These are phyloP conservation scores for Coecobrya sp. DNA, from an alignment of 2,888 invertebrate genomes.

Conservation along the genomic window DNA sequence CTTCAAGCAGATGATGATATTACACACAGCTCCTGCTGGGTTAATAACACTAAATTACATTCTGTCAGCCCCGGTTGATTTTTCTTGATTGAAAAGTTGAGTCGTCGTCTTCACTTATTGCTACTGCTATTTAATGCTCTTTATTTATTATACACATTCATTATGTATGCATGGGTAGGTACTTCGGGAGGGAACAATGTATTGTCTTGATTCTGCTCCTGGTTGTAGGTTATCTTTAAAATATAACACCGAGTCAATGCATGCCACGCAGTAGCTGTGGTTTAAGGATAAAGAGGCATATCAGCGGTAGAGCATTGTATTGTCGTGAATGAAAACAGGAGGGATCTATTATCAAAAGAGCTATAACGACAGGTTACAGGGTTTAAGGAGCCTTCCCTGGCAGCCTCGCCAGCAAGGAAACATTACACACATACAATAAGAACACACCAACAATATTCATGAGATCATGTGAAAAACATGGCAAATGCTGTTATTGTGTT, in stretches of 20 bases:
- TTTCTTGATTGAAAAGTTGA: conserved; percentile 81
- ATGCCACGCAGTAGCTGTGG: conserved; percentile 16
- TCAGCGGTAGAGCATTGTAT: conserved; percentile 49
- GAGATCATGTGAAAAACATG: conserved; percentile 63
- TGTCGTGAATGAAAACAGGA: conserved; percentile 79
- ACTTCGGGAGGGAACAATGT: background rate
- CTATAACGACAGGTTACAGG: conserved; percentile 73
- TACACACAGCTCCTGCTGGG: conserved; percentile 82
- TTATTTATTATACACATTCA: conserved; percentile 46
- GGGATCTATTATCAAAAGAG: conserved; percentile 73
- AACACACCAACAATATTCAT: conserved; percentile 49
- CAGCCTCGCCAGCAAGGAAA: conserved; percentile 55
- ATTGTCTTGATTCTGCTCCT: background rate
- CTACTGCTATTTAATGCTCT: conserved; percentile 57
- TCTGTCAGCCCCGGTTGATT: conserved; percentile 80
- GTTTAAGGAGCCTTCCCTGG: conserved; percentile 73
- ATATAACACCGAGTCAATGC: conserved; percentile 25
- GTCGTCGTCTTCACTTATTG: conserved; percentile 72
- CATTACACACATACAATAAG: background rate
- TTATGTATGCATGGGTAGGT: background rate
- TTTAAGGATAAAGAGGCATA: conserved; percentile 51
- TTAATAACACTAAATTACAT: conserved; percentile 82
- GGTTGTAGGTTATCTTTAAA: conserved; percentile 20
- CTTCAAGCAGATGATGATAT: conserved; percentile 72
- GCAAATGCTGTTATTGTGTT: conserved; percentile 72